Conservation (phyloP, 2,797 vertebrate species). For the Botia kubotai region DNA sequence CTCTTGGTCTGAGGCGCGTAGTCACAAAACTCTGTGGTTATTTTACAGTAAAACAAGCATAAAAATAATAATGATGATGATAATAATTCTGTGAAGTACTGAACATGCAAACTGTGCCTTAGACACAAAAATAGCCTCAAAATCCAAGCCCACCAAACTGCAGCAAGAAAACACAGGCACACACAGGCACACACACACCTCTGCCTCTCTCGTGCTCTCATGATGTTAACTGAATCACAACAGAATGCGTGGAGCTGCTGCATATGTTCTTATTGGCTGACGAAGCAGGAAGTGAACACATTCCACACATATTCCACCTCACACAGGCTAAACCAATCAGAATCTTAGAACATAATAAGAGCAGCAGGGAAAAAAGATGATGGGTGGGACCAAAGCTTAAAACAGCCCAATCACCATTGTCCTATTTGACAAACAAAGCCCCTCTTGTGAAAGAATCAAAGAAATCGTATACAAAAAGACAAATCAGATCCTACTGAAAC, state of each 20-base stretch:
- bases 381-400: neutral
- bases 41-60: no score
- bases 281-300: conserved; percentile 29
- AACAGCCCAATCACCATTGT: conserved; percentile 28
- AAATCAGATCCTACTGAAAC: neutral
- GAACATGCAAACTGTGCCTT: no score
- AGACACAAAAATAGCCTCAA: no score
- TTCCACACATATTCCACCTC: conserved; percentile 1
- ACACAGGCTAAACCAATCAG: conserved; percentile 23
- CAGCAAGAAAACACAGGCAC: neutral
- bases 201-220: neutral
- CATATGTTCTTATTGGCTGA: conserved; percentile 19
- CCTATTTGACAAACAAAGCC: conserved; percentile 8
- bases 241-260: neutral
- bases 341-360: neutral
- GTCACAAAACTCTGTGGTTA: no score
- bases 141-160: neutral
- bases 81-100: no score
- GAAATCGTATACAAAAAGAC: neutral
- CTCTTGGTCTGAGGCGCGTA: no score
- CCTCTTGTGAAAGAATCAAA: conserved; percentile 5
- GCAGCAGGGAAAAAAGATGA: neutral
- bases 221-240: conserved; percentile 22
- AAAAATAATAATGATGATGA: no score
- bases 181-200: conserved; percentile 1